A percentile compares a stretch with the other conserved stretches of the same genome.
Conservation (phyloP, 2,797 vertebrate genomes). For the Acomys russatus region DNA sequence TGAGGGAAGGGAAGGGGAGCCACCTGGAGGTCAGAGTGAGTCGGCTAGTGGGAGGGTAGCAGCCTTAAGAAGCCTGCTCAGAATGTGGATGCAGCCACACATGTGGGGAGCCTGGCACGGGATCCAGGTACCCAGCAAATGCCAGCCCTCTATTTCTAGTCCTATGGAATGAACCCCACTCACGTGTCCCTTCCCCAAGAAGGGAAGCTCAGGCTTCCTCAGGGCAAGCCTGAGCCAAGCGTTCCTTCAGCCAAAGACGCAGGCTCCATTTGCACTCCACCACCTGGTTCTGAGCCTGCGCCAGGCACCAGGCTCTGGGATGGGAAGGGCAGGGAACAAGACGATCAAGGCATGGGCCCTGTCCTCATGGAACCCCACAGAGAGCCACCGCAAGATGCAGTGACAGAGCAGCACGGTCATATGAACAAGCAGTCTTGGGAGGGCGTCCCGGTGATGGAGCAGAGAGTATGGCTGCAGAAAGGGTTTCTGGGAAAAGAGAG, state of each 20-base stretch:
- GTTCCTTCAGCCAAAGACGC: constrained; percentile 53
- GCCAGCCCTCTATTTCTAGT: constrained; percentile 81
- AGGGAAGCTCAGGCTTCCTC: constrained; percentile 56
- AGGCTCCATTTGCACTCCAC: constrained; percentile 16
- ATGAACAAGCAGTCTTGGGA: not conserved
- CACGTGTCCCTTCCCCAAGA: constrained; percentile 77
- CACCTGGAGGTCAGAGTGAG: not conserved
- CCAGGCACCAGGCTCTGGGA: constrained; percentile 21
- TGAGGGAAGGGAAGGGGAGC: not conserved
- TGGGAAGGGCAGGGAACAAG: constrained; percentile 29
- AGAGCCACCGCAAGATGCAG: not conserved
- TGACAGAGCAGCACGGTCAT: not conserved
- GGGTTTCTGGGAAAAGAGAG: constrained; percentile 49
- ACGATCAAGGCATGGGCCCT: not conserved
- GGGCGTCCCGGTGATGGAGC: not conserved
- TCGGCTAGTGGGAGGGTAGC: not conserved
- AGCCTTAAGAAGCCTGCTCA: constrained; percentile 34
- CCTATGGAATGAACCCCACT: constrained; percentile 73
- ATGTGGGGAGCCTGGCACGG: constrained; percentile 69
- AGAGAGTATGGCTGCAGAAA: not conserved
- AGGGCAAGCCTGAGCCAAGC: constrained; percentile 70
- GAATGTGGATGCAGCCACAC: constrained; percentile 58
- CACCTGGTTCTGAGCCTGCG: not conserved
- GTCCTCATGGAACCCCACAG: constrained; percentile 30
- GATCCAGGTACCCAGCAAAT: constrained; percentile 80